Conservation (phyloP, 2,113 vertebrate genomes). For the Apteryx owenii region DNA sequence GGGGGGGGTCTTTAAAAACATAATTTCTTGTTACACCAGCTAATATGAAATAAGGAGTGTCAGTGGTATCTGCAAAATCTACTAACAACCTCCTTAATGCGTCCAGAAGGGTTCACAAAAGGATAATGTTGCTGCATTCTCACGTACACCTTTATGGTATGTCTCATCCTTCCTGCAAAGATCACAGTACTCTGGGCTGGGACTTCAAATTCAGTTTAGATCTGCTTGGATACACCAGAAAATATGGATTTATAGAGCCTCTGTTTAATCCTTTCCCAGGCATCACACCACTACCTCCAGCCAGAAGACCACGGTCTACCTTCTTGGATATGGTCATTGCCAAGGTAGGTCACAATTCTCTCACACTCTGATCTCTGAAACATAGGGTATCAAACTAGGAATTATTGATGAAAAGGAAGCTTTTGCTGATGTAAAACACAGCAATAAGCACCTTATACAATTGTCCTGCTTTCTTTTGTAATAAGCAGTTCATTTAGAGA, state of each 20-base stretch:
- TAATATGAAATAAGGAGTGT: neutral
- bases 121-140: neutral
- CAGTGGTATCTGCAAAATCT: neutral
- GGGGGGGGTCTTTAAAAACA: neutral
- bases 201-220: neutral
- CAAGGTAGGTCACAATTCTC: neutral
- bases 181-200: no score
- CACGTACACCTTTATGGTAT: neutral
- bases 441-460: neutral
- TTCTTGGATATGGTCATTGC: neutral
- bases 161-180: neutral
- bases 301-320: neutral
- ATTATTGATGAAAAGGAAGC: neutral
- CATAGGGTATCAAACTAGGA: neutral
- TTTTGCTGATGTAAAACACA: neutral
- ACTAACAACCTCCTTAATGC: neutral
- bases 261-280: neutral
- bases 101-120: neutral
- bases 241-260: neutral
- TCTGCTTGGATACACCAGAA: neutral
- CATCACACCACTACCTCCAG: neutral
- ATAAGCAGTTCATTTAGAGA: neutral
- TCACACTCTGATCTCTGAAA: neutral
- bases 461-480: neutral
- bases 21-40: neutral